Evolutionary conservation across 2,113 vertebrate species (phyloP), one percentile per base, ranked within the genome.

Genomic region (Porphyrio hochstetteri): DNA sequence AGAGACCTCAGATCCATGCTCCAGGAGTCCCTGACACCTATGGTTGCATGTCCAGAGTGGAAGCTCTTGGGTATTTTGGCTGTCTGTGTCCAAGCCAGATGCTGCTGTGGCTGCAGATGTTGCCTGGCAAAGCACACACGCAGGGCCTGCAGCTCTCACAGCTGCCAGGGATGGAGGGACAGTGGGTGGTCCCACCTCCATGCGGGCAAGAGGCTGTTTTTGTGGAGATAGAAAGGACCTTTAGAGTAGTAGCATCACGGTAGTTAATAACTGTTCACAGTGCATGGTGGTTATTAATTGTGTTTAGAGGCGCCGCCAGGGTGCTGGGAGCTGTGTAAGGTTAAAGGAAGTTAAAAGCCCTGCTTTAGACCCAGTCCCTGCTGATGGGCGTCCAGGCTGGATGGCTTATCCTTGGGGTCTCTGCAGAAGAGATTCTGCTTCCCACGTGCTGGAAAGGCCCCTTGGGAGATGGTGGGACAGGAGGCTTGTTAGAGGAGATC

Each of bases 271-370:
- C 80, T 20, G 0, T 67, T 93, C 80, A 48, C 88, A 76, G 83
- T 82, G 95, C 74, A 23, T 91, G 83, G 77, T 89, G 91, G 70
- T 31, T 46, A 13, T 75, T 94, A 68, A 44, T 84, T 76, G 93
- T 95, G 81, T 92, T 86, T 96, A 96, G 93, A 65, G 65, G 80
- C 80, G 60, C 85, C 64, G 2, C 38, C 10, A 5, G 53, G 60
- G 52, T 92, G 85, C 93, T 27, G 28, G 82, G 88, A 92, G 88
- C 52, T 88, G 88, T 90, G 81, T 82, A 50, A 84, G 72, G 83
- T 89, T 48, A 82, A 61, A 61, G 36, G 17, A 77, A 60, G 69
- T 50, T 81, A 35, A 81, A 79, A 84, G 24, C 57, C 70, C 80
- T 90, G 56, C 77, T 72, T 65, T 64, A 84, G 56, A 38, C 52